phyloP scores from a whole-genome alignment of 2,113 vertebrate genomes.

The Circaetus cinerascens region DNA sequence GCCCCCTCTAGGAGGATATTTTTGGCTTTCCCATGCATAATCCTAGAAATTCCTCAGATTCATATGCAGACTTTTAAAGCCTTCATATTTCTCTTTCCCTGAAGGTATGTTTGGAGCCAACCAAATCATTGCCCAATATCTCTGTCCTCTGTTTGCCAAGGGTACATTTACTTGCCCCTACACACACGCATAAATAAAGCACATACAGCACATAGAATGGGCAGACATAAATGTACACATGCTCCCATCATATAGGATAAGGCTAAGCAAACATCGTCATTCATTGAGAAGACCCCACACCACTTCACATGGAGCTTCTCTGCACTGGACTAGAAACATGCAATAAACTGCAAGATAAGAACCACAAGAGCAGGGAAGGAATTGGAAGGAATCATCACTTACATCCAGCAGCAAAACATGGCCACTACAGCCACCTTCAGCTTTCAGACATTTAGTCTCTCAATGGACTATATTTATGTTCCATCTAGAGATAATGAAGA shows the following conservation, averaged over 20 bases:
- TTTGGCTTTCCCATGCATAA: background rate
- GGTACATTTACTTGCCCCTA: background rate
- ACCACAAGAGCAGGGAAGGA: background rate
- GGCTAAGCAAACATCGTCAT: background rate
- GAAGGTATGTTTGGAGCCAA: background rate
- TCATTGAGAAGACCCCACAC: background rate
- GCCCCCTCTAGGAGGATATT: background rate
- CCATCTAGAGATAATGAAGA: background rate
- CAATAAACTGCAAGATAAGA: background rate
- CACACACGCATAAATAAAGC: background rate
- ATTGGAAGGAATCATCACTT: background rate
- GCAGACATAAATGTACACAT: background rate
- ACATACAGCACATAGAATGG: background rate
- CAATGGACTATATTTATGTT: background rate
- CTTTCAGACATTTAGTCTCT: background rate
- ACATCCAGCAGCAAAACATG: background rate
- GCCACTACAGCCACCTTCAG: background rate
- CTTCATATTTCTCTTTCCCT: background rate
- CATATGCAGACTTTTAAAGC: background rate
- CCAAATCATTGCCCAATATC: background rate
- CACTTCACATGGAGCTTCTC: background rate
- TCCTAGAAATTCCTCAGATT: background rate
- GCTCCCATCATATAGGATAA: background rate
- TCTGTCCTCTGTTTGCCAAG: background rate
- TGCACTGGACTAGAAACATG: background rate